Percentiles rank a stretch among this genome's conserved stretches.
These are phyloP conservation scores for Papilio polyxenes DNA, from an alignment of 1,140 invertebrate species.

Conservation along the genomic window DNA sequence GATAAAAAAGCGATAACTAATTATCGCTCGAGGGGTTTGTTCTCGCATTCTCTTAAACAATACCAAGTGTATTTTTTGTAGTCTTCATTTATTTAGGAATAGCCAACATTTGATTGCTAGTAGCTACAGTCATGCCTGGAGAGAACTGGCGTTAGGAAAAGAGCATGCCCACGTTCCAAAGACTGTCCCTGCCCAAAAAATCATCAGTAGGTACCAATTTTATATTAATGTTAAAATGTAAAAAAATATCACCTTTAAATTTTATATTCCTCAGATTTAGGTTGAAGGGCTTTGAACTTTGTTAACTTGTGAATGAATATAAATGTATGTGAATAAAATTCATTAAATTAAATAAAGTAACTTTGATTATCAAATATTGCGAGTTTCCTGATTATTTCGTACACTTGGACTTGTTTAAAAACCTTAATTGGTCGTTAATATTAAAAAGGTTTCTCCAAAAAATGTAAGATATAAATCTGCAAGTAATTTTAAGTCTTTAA, in stretches of 20 bases:
- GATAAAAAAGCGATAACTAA: slow-evolving; percentile 48
- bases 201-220: background rate
- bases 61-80: slow-evolving; percentile 18
- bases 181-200: background rate
- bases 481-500: slow-evolving; percentile 11
- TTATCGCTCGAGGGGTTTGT: slow-evolving; percentile 44
- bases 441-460: slow-evolving; percentile 29
- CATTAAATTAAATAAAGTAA: slow-evolving; percentile 1
- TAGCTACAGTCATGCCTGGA: background rate
- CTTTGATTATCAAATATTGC: slow-evolving; percentile 5
- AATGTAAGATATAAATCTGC: background rate
- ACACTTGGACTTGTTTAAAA: slow-evolving; percentile 4
- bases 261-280: background rate
- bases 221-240: background rate
- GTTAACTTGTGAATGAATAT: slow-evolving; percentile 1
- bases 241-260: background rate
- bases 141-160: background rate
- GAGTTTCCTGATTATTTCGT: background rate
- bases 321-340: background rate
- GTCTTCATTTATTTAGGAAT: slow-evolving; percentile 2
- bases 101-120: background rate
- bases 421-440: slow-evolving; percentile 27
- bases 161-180: background rate
- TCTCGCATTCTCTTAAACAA: slow-evolving; percentile 45
- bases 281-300: background rate